Evolutionary conservation across 2,797 vertebrate species (phyloP).

Genomic region (Petrocephalus schoutedeni): DNA sequence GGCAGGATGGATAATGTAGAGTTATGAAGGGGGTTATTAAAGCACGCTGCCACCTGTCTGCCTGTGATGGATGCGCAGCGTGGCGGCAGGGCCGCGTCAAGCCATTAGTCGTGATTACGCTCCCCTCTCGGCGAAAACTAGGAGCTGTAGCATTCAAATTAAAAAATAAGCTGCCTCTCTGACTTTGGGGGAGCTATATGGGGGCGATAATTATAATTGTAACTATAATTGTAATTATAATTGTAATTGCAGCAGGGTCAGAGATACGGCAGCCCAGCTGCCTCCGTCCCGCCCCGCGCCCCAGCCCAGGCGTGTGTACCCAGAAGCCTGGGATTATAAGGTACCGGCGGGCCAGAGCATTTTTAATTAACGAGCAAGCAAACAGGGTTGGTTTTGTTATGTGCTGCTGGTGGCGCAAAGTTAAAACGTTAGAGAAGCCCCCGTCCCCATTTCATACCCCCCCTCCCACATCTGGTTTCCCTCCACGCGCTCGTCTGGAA

Average conservation of each 20-base stretch:
- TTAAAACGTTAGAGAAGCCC: background rate
- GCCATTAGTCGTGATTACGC: background rate
- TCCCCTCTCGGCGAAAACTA: background rate
- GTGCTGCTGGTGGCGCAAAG: background rate
- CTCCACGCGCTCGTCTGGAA: background rate
- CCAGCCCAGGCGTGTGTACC: background rate
- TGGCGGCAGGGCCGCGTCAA: background rate
- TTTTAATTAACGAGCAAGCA: background rate
- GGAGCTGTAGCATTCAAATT: background rate
- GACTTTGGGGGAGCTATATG: background rate
- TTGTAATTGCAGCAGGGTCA: background rate
- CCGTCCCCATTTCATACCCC: background rate
- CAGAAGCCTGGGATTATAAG: background rate
- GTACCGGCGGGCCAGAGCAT: background rate
- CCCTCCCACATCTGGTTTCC: background rate
- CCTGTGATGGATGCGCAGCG: background rate
- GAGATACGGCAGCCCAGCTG: background rate
- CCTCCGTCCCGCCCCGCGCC: too few relatives aligned
- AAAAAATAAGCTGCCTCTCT: background rate
- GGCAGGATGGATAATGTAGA: background rate
- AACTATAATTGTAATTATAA: background rate
- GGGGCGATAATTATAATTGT: background rate
- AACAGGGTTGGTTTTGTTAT: background rate
- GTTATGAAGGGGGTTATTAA: background rate
- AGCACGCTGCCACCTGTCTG: background rate